These are phyloP conservation scores for Drosophila peninsularis DNA, from an alignment of 2,888 invertebrate species.

Conservation along the genomic window DNA sequence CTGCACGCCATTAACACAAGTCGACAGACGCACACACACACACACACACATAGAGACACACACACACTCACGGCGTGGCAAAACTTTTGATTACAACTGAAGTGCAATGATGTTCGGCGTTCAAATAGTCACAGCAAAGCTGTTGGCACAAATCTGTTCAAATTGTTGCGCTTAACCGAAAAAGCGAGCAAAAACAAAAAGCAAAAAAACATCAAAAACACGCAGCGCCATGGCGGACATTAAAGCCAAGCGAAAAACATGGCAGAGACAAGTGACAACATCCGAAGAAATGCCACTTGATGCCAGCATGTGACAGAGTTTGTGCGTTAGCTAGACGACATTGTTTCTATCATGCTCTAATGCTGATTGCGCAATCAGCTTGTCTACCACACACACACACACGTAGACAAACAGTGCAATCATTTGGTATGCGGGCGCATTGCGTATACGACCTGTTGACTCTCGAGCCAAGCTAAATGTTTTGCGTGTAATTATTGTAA, in stretches of 20 bases:
- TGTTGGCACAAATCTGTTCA: conserved; percentile 36
- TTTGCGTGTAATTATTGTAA: conserved; percentile 39
- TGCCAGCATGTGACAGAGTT: conserved; percentile 27
- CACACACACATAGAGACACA: not conserved
- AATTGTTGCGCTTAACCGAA: conserved; percentile 44
- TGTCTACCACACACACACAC: conserved; percentile 10
- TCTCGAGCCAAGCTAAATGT: conserved; percentile 11
- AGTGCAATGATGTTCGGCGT: conserved; percentile 50
- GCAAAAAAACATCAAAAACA: not conserved
- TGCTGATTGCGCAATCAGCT: conserved; percentile 72
- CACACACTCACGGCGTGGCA: not conserved
- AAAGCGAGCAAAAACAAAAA: not conserved
- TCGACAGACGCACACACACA: not conserved
- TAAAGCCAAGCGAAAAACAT: conserved; percentile 73
- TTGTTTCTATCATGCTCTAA: conserved; percentile 50
- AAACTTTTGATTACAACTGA: conserved; percentile 48
- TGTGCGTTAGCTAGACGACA: conserved; percentile 21
- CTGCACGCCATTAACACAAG: conserved; percentile 42
- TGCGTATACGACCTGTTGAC: conserved; percentile 61
- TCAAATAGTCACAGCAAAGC: conserved; percentile 30
- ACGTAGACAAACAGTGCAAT: conserved; percentile 4
- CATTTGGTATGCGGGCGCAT: conserved; percentile 21
- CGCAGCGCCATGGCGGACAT: conserved; percentile 28
- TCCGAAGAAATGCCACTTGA: conserved; percentile 64
- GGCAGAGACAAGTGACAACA: conserved; percentile 72